phyloP scores from a whole-genome alignment of 2,888 invertebrate species.

The Trachelus troglodyta region DNA sequence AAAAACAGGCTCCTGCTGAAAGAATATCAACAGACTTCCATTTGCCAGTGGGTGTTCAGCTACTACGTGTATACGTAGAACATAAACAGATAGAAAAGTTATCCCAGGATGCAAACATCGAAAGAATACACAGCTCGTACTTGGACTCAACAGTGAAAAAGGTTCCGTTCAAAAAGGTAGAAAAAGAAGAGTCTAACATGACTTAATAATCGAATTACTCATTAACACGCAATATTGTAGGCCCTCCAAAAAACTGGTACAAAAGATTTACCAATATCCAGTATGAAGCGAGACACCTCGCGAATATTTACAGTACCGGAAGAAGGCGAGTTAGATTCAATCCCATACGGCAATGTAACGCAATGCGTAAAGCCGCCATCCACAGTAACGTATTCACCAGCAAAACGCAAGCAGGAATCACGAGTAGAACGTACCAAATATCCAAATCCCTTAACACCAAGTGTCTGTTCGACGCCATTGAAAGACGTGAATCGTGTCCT shows the following conservation, averaged over 20 bases:
- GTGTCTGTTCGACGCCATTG: conserved; percentile 83
- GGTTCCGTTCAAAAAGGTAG: conserved; percentile 39
- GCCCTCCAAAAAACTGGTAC: conserved; percentile 30
- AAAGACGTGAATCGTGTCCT: conserved; percentile 78
- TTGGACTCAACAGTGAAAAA: conserved; percentile 43
- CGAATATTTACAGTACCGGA: conserved; percentile 86
- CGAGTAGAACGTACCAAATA: conserved; percentile 44
- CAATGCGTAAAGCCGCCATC: conserved; percentile 26
- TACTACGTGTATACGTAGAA: conserved; percentile 81
- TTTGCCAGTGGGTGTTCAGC: conserved; percentile 83
- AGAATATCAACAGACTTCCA: conserved; percentile 74
- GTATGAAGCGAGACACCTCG: conserved; percentile 83
- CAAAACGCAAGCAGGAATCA: conserved; percentile 47
- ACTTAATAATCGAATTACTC: not conserved
- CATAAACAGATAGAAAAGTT: conserved; percentile 67
- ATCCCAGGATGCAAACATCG: conserved; percentile 48
- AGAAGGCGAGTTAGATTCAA: conserved; percentile 70
- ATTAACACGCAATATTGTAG: not conserved
- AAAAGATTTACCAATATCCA: conserved; percentile 69
- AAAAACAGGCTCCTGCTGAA: conserved; percentile 77
- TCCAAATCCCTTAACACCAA: conserved; percentile 76
- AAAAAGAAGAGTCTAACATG: not conserved
- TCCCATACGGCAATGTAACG: conserved; percentile 11
- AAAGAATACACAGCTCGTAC: conserved; percentile 46
- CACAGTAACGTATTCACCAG: conserved; percentile 41